Evolutionary conservation across 2,113 vertebrate species (phyloP).

Genomic region (Chaetodon trifascialis): DNA sequence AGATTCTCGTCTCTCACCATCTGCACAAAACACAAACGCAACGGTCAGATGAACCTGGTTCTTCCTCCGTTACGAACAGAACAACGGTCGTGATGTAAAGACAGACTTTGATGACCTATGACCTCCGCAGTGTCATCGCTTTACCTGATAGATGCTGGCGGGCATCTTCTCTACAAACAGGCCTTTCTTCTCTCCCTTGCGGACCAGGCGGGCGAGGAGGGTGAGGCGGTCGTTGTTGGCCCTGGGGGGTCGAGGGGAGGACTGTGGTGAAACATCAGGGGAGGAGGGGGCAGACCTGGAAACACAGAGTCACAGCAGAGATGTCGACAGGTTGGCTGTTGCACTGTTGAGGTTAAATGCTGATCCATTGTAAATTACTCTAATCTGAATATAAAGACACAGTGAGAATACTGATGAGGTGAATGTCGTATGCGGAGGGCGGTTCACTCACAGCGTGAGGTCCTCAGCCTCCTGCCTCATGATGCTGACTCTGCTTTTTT

Average conservation of each 20-base stretch:
- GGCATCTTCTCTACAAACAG: constrained; percentile 99
- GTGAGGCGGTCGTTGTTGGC: constrained; percentile 97
- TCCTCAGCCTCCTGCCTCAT: constrained; percentile 98
- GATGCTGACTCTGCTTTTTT: constrained; percentile 97
- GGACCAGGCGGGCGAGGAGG: constrained; percentile 95
- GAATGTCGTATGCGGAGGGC: not conserved
- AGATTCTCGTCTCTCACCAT: constrained; percentile 99
- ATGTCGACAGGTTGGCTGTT: not conserved
- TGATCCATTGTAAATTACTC: no score
- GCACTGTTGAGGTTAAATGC: not conserved
- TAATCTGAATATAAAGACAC: not conserved
- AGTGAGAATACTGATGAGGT: not conserved
- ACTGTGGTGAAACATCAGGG: constrained; percentile 97
- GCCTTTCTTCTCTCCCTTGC: constrained; percentile 98
- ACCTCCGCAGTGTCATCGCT: not conserved
- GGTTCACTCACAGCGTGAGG: constrained; percentile 91
- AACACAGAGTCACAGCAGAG: constrained; percentile 3
- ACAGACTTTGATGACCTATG: not conserved
- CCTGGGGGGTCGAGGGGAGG: constrained; percentile 94
- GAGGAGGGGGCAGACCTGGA: constrained; percentile 96
- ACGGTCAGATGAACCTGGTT: not conserved
- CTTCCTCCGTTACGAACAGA: no score
- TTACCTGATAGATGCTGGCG: constrained; percentile 95
- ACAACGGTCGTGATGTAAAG: not conserved
- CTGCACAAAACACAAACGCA: constrained; percentile 71